phyloP scores from a whole-genome alignment of 2,797 vertebrate species.

The Danio jaintianensis region DNA sequence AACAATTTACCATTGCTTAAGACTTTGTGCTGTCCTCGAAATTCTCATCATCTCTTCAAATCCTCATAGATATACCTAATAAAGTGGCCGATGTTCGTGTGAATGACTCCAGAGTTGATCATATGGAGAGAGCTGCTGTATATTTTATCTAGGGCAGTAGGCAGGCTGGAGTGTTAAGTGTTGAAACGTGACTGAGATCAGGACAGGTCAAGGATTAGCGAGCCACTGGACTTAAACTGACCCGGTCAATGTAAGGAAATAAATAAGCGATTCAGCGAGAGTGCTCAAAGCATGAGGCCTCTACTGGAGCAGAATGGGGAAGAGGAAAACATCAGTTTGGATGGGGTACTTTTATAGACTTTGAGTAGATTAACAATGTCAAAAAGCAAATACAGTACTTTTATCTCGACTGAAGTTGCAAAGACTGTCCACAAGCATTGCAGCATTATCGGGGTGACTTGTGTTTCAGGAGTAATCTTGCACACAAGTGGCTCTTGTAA shows the following conservation, averaged over 20 bases:
- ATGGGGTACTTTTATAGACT: background rate
- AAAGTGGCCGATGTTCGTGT: background rate
- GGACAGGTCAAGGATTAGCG: slow-evolving; percentile 73
- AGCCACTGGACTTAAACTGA: slow-evolving; percentile 62
- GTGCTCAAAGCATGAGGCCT: background rate
- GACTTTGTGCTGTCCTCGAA: background rate
- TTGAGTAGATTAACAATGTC: background rate
- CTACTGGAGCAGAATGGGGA: background rate
- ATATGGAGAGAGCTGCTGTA: slow-evolving; percentile 20
- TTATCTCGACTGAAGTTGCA: background rate
- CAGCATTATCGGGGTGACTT: slow-evolving; percentile 55
- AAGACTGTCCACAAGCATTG: background rate
- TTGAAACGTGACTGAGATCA: slow-evolving; percentile 77
- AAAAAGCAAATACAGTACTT: background rate
- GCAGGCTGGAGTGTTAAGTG: slow-evolving; percentile 53
- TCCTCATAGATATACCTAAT: background rate
- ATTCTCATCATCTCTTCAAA: no score
- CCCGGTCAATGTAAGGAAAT: slow-evolving; percentile 62
- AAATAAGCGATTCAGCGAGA: background rate
- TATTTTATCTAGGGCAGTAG: slow-evolving; percentile 71
- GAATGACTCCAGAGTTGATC: slow-evolving; percentile 1
- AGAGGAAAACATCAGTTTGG: background rate
- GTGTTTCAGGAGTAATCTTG: slow-evolving; percentile 67
- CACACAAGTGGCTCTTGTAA: slow-evolving; percentile 77
- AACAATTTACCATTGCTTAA: background rate